Evolutionary conservation across 1,140 invertebrate genomes (phyloP).

Genomic region (Pseudoatta argentina): DNA sequence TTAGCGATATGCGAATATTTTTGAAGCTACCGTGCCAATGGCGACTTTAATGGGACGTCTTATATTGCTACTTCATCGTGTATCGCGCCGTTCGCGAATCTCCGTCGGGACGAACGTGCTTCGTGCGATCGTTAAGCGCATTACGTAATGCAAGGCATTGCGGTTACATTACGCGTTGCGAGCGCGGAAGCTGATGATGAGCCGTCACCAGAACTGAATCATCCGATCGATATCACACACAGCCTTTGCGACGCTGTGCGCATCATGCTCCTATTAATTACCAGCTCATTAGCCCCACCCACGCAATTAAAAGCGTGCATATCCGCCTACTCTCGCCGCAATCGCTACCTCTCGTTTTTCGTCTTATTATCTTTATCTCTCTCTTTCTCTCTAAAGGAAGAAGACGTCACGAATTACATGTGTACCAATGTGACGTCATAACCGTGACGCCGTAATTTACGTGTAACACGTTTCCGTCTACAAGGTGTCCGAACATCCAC

Average conservation of each 20-base stretch:
- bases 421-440: constrained; percentile 33
- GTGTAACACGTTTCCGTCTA: background rate
- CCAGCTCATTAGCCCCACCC: constrained; percentile 40
- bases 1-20: background rate
- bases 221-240: constrained; percentile 48
- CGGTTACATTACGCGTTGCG: constrained; percentile 35
- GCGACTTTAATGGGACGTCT: constrained; percentile 19
- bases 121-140: constrained; percentile 35
- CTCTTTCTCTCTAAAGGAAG: background rate
- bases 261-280: constrained; percentile 56
- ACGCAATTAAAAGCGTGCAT: constrained; percentile 52
- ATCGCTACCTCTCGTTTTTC: constrained; percentile 1
- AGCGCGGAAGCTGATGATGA: constrained; percentile 53
- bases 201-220: constrained; percentile 47
- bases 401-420: constrained; percentile 20
- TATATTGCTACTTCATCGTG: constrained; percentile 1
- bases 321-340: constrained; percentile 34
- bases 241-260: constrained; percentile 12
- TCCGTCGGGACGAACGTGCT: constrained; percentile 19
- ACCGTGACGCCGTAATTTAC: constrained; percentile 36
- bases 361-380: background rate
- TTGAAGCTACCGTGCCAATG: background rate
- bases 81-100: constrained; percentile 23
- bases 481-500: constrained; percentile 29
- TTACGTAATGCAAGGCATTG: constrained; percentile 43